phyloP scores from a whole-genome alignment of 2,888 invertebrate species.

The Liposcelis brunnea region DNA sequence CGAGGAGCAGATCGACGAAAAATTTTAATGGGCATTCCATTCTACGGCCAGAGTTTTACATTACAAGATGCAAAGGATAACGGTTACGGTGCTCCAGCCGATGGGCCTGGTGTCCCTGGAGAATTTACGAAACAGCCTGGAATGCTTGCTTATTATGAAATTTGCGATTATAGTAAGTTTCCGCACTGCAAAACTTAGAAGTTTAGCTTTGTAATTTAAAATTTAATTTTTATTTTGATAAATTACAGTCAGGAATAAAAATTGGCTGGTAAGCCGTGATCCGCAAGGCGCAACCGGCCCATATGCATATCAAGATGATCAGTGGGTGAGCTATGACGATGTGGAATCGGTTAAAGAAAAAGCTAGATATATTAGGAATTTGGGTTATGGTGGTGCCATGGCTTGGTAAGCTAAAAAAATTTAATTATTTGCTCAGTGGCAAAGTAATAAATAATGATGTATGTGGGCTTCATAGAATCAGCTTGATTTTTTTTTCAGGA shows the following conservation, averaged over 20 bases:
- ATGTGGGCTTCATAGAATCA: too few relatives aligned
- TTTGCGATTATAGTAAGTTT: constrained; percentile 39
- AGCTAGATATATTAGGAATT: constrained; percentile 12
- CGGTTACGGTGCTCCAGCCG: constrained; percentile 41
- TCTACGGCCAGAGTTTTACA: constrained; percentile 69
- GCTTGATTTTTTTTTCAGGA: constrained; percentile 27
- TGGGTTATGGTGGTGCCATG: constrained; percentile 60
- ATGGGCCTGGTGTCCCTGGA: constrained; percentile 60
- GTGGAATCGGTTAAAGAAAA: constrained; percentile 47
- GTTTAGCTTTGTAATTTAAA: too few relatives aligned
- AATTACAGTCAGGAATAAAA: constrained; percentile 38
- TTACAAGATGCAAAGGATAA: constrained; percentile 30
- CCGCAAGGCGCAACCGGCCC: constrained; percentile 45
- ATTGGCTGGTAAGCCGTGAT: constrained; percentile 46
- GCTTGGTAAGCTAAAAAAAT: constrained; percentile 38
- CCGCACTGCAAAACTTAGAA: neutral
- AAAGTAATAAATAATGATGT: too few relatives aligned
- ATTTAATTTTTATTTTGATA: too few relatives aligned
- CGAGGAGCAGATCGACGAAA: constrained; percentile 64
- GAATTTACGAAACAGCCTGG: constrained; percentile 72
- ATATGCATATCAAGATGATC: constrained; percentile 57
- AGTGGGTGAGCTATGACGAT: constrained; percentile 86
- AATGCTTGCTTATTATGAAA: constrained; percentile 75
- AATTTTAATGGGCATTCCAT: constrained; percentile 58
- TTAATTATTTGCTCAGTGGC: too few relatives aligned